Base-by-base conservation (phyloP, 2,797 vertebrate genomes). In the Peromyscus melanophrys region DNA sequence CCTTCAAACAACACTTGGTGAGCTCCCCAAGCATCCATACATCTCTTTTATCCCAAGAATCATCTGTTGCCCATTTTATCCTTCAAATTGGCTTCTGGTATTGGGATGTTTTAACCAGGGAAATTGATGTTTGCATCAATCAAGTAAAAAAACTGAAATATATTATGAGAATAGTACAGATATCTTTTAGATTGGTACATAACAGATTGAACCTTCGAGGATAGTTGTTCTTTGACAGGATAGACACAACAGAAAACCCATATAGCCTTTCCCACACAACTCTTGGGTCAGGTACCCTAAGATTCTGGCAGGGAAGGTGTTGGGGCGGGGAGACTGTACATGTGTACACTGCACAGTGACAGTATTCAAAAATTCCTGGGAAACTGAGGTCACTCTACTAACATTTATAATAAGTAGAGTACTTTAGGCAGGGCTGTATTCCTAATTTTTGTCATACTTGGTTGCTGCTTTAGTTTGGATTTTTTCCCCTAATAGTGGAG, bases 61-160 rank as follows among this genome's bases (percentile, higher is more conserved):
- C 40, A 77, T n/a, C 82, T 86, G 37, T 27, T 80, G 55, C 63
- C 19, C 57, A 49, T 23, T 89, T 82, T 46, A 37, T 27, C 69
- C 29, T 90, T 90, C 57, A 86, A 9, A 52, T 80, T 37, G 31
- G 34, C 78, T 81, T 90, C 31, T 69, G 46, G 34, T 16, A 21
- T 43, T 75, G 40, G 27, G 37, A 71, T 73, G 25, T 92, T 93
- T 91, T 84, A 91, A 85, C 16, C 4, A 80, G 31, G 37, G 34
- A 76, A 76, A 95, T 92, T 69, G 37, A 59, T 92, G 94, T 84
- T 94, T 78, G 61, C 29, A 40, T 84, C 67, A 55, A n/a, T 46
- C 27, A 86, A 96, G 69, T 85, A 21, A 92, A 80, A 19, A 67
- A 34, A 14, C 2, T 27, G 40, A 8, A 83, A 92, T 92, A 88